phyloP scores from a whole-genome alignment of 2,797 vertebrate species.

The Nasua narica region DNA sequence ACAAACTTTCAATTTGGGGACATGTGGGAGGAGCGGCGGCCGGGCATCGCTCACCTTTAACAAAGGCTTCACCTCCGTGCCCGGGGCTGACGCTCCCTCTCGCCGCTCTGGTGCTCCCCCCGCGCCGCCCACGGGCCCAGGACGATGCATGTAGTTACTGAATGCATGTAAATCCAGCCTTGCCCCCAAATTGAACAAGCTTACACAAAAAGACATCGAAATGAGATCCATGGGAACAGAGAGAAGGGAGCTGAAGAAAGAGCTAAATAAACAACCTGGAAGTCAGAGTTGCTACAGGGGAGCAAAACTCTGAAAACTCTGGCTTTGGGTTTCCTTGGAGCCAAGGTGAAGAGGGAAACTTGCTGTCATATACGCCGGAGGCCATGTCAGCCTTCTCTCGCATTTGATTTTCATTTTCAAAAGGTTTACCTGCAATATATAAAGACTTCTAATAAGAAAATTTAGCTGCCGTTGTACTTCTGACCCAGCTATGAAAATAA shows the following conservation, averaged over 20 bases:
- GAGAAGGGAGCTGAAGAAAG: background rate
- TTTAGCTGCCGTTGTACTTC: background rate
- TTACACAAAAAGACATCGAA: slow-evolving; percentile 25
- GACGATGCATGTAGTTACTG: background rate
- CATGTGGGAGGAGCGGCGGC: background rate
- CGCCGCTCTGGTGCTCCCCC: rapidly evolving
- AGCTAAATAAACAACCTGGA: background rate
- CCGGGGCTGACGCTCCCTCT: rapidly evolving
- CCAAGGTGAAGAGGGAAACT: background rate
- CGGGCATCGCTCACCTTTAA: background rate
- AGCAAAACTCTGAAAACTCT: background rate
- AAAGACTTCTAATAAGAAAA: background rate
- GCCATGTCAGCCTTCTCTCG: rapidly evolving
- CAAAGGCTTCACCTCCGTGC: background rate
- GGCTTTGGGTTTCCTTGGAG: background rate
- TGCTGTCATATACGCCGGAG: rapidly evolving
- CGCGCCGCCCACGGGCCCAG: background rate
- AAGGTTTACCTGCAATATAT: background rate
- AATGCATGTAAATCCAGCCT: background rate
- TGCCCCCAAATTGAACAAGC: background rate
- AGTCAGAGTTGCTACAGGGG: background rate
- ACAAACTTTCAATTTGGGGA: slow-evolving; percentile 74
- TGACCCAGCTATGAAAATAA: background rate
- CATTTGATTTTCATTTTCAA: background rate
- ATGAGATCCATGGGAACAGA: background rate